Evolutionary conservation across 2,113 vertebrate species (phyloP), one percentile per base, ranked within the genome.

Genomic region (Callospermophilus lateralis): DNA sequence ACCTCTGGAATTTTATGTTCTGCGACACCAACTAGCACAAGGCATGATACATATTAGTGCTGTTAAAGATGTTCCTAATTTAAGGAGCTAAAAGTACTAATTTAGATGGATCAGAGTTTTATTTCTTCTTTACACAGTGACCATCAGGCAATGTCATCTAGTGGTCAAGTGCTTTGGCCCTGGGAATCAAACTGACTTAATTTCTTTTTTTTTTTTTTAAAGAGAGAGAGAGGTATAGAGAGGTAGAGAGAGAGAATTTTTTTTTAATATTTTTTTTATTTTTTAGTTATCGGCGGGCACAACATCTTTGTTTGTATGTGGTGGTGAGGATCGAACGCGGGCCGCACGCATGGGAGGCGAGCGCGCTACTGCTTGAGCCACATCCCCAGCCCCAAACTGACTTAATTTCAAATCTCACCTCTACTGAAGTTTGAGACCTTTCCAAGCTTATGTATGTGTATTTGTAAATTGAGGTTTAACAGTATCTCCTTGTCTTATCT

Each of bases 91-190:
- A 91, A 84, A 85, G 37, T 67, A 61, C 13, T 16, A 30, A 74
- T 39, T 63, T 83, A 76, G 42, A 86, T 26, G n/a, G 80, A 77
- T 63, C 22, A 48, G 45, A 85, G 45, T 74, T 81, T 92, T 55
- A 89, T 48, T 79, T 24, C 20, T 73, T 84, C 24, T 89, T 81
- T 42, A 73, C 32, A 90, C 67, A 65, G 32, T 11, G 24, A 28
- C 78, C 48, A 84, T 42, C 45, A 67, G 34, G 48, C 63, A 68
- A 1, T 55, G 77, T 19, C 37, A 48, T 48, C 42, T 67, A 89
- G 70, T 20, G n/a, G 74, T 68, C 45, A 96, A 94, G 84, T 48
- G 51, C 68, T 89, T 34, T 94, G 53, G 76, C 76, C 39, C 12
- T 32, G 16, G 53, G 13, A 86, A 30, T 86, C 26, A 70, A 84